A percentile compares a stretch with the other conserved stretches of the same genome.
phyloP scores from a whole-genome alignment of 2,888 invertebrate species.

The Dolichopus griseipennis region DNA sequence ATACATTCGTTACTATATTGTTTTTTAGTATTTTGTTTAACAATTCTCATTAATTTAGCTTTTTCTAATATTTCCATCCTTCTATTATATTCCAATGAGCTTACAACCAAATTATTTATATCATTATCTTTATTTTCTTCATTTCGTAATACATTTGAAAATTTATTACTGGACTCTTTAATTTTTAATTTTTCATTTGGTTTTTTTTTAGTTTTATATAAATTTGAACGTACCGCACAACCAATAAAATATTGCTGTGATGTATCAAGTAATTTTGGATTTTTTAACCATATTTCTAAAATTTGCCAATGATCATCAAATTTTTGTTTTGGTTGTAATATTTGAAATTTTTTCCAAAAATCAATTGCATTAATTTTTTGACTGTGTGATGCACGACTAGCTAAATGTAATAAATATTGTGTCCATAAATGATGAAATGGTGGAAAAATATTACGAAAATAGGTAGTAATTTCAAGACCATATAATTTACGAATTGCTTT shows the following conservation, averaged over 20 bases:
- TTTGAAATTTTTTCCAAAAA: slow-evolving; percentile 48
- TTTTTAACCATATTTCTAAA: slow-evolving; percentile 30
- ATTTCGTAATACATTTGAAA: background rate
- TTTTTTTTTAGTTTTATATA: background rate
- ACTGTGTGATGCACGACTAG: slow-evolving; percentile 47
- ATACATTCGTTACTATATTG: background rate
- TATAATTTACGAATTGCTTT: slow-evolving; percentile 41
- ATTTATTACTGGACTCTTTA: background rate
- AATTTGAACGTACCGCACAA: background rate
- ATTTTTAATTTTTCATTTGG: too few relatives aligned
- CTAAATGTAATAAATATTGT: slow-evolving; percentile 47
- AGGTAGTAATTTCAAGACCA: slow-evolving; percentile 36
- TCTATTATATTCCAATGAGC: background rate
- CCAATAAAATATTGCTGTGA: background rate
- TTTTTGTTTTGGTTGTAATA: slow-evolving; percentile 43
- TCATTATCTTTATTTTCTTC: background rate
- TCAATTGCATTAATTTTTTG: slow-evolving; percentile 45
- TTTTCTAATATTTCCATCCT: background rate
- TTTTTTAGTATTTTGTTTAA: background rate
- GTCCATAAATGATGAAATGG: slow-evolving; percentile 45
- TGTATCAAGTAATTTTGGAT: slow-evolving; percentile 17
- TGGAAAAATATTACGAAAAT: slow-evolving; percentile 41
- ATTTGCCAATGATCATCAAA: slow-evolving; percentile 48
- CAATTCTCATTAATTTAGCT: background rate
- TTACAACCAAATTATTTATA: background rate